Conservation (phyloP, 2,113 vertebrate genomes). For the Oryzias javanicus region DNA sequence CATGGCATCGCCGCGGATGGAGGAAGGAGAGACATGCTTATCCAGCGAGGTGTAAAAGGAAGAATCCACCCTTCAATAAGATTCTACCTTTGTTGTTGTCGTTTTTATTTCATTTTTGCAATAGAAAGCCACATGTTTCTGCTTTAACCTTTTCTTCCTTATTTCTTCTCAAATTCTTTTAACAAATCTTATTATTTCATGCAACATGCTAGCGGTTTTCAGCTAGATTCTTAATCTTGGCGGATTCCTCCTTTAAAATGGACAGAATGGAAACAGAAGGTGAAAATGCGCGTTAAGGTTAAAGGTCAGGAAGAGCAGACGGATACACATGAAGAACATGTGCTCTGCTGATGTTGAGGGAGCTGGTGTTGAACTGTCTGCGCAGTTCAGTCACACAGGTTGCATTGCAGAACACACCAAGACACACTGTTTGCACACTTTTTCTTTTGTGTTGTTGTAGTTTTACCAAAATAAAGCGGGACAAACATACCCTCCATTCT, state of each 20-base stretch:
- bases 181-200: no score
- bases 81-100: not conserved
- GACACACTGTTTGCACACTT: conserved; percentile 8
- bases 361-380: conserved; percentile 45
- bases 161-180: no score
- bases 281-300: not conserved
- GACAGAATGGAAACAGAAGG: conserved; percentile 1
- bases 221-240: not conserved
- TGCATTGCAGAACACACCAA: conserved; percentile 55
- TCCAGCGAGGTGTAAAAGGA: conserved; percentile 17
- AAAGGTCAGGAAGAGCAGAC: conserved; percentile 1
- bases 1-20: not conserved
- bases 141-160: no score
- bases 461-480: conserved; percentile 5
- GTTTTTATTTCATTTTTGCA: not conserved
- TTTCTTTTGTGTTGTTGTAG: no score
- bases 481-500: conserved; percentile 52
- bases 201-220: not conserved
- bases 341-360: conserved; percentile 55
- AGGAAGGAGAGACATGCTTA: not conserved
- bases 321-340: conserved; percentile 9
- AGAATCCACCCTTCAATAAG: conserved; percentile 8
- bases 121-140: not conserved
- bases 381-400: conserved; percentile 43
- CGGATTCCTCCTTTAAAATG: conserved; percentile 33